Conservation (phyloP, 2,797 vertebrate species). For the Sebastolobus altivelis region DNA sequence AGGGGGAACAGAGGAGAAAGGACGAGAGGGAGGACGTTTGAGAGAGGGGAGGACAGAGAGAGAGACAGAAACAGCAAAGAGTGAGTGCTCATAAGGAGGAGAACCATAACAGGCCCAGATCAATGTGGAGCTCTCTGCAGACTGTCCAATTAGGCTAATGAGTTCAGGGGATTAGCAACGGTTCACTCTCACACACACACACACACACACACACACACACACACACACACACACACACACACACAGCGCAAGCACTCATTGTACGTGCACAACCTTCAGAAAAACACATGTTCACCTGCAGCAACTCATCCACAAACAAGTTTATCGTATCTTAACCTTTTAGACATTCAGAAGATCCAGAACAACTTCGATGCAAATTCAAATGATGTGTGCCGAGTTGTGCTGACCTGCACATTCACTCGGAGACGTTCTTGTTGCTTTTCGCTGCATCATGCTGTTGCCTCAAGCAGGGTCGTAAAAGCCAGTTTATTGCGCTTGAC, state of each 20-base stretch:
- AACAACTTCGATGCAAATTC: slow-evolving; percentile 7
- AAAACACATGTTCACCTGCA: slow-evolving; percentile 36
- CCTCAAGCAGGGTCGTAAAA: slow-evolving; percentile 23
- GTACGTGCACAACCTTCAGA: slow-evolving; percentile 46
- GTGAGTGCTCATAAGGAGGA: slow-evolving; percentile 50
- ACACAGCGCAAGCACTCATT: neutral
- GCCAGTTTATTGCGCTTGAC: slow-evolving; percentile 10
- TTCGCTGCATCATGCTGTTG: slow-evolving; percentile 45
- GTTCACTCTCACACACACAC: slow-evolving; percentile 20
- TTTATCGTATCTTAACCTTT: slow-evolving; percentile 47
- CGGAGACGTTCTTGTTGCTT: neutral
- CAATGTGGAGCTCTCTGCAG: slow-evolving; percentile 72
- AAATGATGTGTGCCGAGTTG: neutral
- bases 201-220: neutral
- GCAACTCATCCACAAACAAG: slow-evolving; percentile 19
- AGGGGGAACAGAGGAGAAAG: neutral
- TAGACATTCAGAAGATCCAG: slow-evolving; percentile 19
- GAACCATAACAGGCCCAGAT: slow-evolving; percentile 65
- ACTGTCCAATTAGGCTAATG: slow-evolving; percentile 82
- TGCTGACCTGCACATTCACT: slow-evolving; percentile 1
- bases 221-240: neutral
- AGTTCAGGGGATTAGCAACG: slow-evolving; percentile 72
- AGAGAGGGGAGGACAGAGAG: slow-evolving; percentile 27
- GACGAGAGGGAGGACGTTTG: slow-evolving; percentile 19
- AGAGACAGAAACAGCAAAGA: slow-evolving; percentile 31